These are phyloP conservation scores for Eupeodes luniger DNA, from an alignment of 2,888 invertebrate genomes.

Conservation along the genomic window DNA sequence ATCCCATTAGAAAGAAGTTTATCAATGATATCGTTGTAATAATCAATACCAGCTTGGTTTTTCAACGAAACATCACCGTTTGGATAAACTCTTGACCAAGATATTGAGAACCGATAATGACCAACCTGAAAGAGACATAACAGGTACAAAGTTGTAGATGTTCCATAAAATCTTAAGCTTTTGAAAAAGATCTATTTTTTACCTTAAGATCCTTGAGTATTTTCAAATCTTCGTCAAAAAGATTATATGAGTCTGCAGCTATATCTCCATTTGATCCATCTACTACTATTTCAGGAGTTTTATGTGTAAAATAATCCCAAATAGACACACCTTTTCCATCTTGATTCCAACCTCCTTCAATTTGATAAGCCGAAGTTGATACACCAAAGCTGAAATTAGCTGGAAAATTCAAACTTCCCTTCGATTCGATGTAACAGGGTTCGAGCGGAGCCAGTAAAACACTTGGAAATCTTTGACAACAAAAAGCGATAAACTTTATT, in stretches of 20 bases:
- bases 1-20: slow-evolving; percentile 87
- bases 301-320: slow-evolving; percentile 78
- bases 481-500: no score
- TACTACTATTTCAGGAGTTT: slow-evolving; percentile 81
- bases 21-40: slow-evolving; percentile 88
- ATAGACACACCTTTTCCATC: slow-evolving; percentile 83
- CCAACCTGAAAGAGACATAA: slow-evolving; percentile 77
- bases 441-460: no score
- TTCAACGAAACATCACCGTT: slow-evolving; percentile 85
- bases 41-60: slow-evolving; percentile 79
- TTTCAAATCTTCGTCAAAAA: slow-evolving; percentile 86
- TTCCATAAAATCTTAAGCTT: no score
- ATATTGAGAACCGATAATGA: slow-evolving; percentile 86
- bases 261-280: slow-evolving; percentile 85
- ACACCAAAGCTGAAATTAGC: slow-evolving; percentile 28
- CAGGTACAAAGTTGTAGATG: no score
- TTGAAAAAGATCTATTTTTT: no score
- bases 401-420: slow-evolving; percentile 19
- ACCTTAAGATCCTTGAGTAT: slow-evolving; percentile 82
- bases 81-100: slow-evolving; percentile 88
- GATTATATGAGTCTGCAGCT: slow-evolving; percentile 87
- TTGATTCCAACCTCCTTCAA: slow-evolving; percentile 80
- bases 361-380: slow-evolving; percentile 79
- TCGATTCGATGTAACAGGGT: no score
- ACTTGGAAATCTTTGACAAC: no score